Evolutionary conservation across 2,888 invertebrate genomes (phyloP).

Genomic region (Graphium colonna): DNA sequence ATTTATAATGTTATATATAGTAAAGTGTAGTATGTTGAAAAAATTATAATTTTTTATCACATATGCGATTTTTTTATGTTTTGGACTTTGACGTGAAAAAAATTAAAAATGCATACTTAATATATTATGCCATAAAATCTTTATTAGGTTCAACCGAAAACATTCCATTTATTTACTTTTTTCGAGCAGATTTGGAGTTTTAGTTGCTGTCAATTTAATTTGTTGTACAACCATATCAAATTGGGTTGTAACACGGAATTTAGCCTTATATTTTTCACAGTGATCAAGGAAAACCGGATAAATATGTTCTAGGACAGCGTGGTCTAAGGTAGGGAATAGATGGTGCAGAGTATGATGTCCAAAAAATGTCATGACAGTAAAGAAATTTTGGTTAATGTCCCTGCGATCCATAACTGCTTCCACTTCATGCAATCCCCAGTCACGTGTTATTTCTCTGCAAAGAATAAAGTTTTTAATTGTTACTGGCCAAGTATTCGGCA

Average conservation of each 20-base stretch:
- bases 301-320: conserved; percentile 82
- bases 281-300: conserved; percentile 82
- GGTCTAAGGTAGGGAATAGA: conserved; percentile 89
- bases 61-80: too few relatives aligned
- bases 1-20: too few relatives aligned
- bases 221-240: conserved; percentile 60
- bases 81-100: too few relatives aligned
- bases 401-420: conserved; percentile 87
- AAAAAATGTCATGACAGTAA: conserved; percentile 85
- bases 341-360: conserved; percentile 90
- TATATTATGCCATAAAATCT: too few relatives aligned
- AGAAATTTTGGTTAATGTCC: conserved; percentile 82
- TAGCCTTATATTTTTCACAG: conserved; percentile 81
- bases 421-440: conserved; percentile 89
- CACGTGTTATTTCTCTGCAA: conserved; percentile 68
- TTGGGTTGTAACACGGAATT: conserved; percentile 58
- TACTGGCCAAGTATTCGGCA: too few relatives aligned
- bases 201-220: conserved; percentile 50
- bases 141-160: too few relatives aligned
- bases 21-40: too few relatives aligned
- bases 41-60: too few relatives aligned
- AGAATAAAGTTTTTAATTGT: too few relatives aligned
- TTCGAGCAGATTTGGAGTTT: conserved; percentile 43
- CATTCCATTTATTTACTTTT: conserved; percentile 17
- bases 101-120: too few relatives aligned